Evolutionary conservation across 2,797 vertebrate genomes (phyloP), one percentile per base, ranked within the genome.

Genomic region (Epinephelus awoara): DNA sequence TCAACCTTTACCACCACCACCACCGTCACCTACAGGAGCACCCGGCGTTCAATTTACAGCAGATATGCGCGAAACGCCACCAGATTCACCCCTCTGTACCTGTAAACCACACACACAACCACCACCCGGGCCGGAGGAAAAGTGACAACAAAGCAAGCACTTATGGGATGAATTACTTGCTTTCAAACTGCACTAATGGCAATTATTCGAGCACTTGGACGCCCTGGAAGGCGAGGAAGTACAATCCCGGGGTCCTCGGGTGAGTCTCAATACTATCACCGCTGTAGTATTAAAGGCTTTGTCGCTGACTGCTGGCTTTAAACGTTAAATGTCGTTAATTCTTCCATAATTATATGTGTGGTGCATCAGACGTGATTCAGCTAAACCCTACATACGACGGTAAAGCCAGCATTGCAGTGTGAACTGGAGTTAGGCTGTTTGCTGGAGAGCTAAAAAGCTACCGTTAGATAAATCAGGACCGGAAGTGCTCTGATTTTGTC

Each of bases 61-160:
- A 94, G 85, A 87, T 90, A 65, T 95, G 89, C 89, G 90, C 72
- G 58, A 94, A 91, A 64, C 92, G 85, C 79, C 91, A 89, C n/a
- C 93, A 91, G 94, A 80, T 90, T 67, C 89, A 90, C 77, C 88
- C 94, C n/a, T 65, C 93, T 8, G 85, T 88, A 80, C 86, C 93
- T 62, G 86, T 85, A 64, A 93, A 88, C 84, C 92, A 91, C 71
- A 77, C 87, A 58, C 91, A 94, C 83, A 94, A 83, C 80, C 96
- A 97, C 84, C 97, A 98, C 82, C 98, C 98, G 0, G 96, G 97
- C 91, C 96, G 97, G 2, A 97, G 97, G 96, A 98, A 98, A 97
- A 96, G 96, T 52, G 97, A 99, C 86, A 99, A 99, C 91, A 98
- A 98, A 94, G 98, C 98, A 83, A 99, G 97, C 96, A 99, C 97